These are phyloP conservation scores for Formica aserva DNA, from an alignment of 2,888 invertebrate genomes.

Conservation along the genomic window DNA sequence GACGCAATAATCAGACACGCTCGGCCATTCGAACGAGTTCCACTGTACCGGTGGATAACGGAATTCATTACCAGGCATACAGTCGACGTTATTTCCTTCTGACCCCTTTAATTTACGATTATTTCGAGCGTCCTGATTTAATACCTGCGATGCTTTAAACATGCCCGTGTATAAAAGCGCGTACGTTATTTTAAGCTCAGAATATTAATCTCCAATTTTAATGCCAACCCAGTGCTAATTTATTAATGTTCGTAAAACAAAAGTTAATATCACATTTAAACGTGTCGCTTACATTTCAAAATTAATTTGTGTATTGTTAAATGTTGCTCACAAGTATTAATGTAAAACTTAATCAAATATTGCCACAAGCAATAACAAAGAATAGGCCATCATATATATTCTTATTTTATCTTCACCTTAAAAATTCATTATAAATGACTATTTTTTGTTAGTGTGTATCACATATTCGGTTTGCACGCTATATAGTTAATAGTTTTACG, in stretches of 20 bases:
- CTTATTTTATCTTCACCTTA: background rate
- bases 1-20: conserved; percentile 54
- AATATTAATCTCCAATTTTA: conserved; percentile 23
- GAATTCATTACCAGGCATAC: conserved; percentile 50
- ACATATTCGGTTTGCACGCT: background rate
- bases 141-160: conserved; percentile 27
- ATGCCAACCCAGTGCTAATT: background rate
- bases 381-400: background rate
- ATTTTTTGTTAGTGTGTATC: background rate
- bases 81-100: conserved; percentile 48
- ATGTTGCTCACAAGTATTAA: background rate
- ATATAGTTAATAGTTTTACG: background rate
- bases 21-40: conserved; percentile 49
- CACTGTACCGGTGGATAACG: conserved; percentile 48
- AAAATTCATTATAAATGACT: background rate
- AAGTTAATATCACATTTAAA: conserved; percentile 16
- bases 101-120: conserved; percentile 50
- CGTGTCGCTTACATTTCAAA: background rate
- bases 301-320: background rate
- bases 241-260: background rate
- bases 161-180: conserved; percentile 11
- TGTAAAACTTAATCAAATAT: background rate
- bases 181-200: background rate
- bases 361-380: background rate
- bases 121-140: conserved; percentile 46